Evolutionary conservation across 2,797 vertebrate species (phyloP).

Genomic region (Labroides dimidiatus): DNA sequence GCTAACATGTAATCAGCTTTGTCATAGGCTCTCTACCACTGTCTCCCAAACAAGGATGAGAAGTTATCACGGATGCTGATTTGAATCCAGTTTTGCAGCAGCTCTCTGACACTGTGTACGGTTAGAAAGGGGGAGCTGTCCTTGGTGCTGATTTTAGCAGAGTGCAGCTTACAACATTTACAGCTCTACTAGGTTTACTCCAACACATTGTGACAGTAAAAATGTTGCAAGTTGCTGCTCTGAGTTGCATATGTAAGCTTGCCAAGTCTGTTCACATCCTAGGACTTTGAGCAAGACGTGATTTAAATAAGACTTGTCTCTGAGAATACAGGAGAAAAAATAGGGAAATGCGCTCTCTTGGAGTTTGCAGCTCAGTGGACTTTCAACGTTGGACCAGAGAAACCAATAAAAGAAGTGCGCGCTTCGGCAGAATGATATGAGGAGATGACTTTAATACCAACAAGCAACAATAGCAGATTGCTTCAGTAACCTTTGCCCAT

Average conservation of each 20-base stretch:
- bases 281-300: not conserved
- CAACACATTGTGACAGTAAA: slow-evolving; percentile 15
- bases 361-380: not conserved
- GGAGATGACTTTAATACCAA: slow-evolving; percentile 10
- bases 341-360: not conserved
- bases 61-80: slow-evolving; percentile 18
- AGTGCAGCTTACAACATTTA: slow-evolving; percentile 16
- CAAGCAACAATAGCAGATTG: slow-evolving; percentile 28
- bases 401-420: slow-evolving; percentile 12
- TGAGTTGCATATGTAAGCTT: slow-evolving; percentile 27
- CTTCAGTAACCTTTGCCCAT: slow-evolving; percentile 33
- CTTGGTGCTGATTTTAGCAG: slow-evolving; percentile 17
- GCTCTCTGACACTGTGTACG: not conserved
- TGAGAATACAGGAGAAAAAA: slow-evolving; percentile 10
- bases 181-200: slow-evolving; percentile 8
- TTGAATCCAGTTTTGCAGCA: not conserved
- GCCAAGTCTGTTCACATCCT: slow-evolving; percentile 28
- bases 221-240: slow-evolving; percentile 17
- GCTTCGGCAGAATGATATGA: slow-evolving; percentile 2
- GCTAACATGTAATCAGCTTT: not conserved
- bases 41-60: not conserved
- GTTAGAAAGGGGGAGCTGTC: not conserved
- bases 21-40: not conserved
- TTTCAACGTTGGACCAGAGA: slow-evolving; percentile 8
- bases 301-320: slow-evolving; percentile 17